Percentiles rank a stretch among this genome's conserved stretches.
phyloP scores from a whole-genome alignment of 2,888 invertebrate species.

The Caenorhabditis angaria region DNA sequence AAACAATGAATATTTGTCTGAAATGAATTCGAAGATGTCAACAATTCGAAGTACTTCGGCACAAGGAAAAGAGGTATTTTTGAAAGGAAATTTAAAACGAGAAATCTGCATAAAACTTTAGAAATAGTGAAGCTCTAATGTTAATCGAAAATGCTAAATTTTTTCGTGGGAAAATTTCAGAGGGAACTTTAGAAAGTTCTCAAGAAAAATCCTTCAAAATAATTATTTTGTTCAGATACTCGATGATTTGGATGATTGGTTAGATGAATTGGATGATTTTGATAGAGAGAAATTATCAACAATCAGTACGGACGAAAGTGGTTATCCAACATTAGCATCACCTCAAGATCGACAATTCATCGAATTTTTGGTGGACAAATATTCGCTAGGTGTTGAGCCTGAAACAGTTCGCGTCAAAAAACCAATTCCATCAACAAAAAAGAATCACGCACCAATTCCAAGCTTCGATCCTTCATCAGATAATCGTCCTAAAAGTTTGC shows the following conservation, averaged over 20 bases:
- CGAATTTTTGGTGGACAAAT: conserved; percentile 34
- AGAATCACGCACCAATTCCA: neutral
- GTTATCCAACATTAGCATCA: conserved; percentile 30
- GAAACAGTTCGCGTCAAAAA: conserved; percentile 29
- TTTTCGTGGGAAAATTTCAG: no score
- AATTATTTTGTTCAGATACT: conserved; percentile 20
- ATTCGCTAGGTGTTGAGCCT: conserved; percentile 27
- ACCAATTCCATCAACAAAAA: neutral
- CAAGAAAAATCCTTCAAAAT: no score
- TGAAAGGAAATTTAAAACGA: neutral
- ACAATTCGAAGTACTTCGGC: conserved; percentile 35
- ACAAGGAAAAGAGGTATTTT: conserved; percentile 24
- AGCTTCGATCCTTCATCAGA: neutral
- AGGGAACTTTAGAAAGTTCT: no score
- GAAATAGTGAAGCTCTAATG: no score
- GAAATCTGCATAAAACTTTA: neutral
- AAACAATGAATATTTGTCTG: conserved; percentile 11
- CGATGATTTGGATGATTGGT: conserved; percentile 38
- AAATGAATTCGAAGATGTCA: conserved; percentile 9
- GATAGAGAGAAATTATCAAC: conserved; percentile 29
- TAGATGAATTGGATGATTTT: conserved; percentile 31
- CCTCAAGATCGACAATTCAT: conserved; percentile 31
- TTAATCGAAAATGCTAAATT: no score
- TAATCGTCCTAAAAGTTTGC: conserved; percentile 28
- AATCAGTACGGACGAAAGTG: conserved; percentile 35